Base-by-base conservation (phyloP, 2,888 invertebrate genomes). In the Pyrrhosoma nymphula region DNA sequence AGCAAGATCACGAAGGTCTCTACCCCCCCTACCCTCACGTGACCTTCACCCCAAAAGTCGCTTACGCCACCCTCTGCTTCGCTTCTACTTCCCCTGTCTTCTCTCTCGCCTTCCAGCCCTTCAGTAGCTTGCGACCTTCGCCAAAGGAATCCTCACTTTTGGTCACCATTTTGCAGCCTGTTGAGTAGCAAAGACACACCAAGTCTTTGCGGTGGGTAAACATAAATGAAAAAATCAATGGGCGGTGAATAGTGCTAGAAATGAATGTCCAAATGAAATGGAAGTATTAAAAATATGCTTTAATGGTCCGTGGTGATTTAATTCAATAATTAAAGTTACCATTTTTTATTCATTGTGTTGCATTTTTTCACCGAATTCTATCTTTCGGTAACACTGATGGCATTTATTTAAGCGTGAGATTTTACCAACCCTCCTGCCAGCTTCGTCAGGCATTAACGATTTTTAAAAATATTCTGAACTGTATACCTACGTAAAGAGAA, bases 21-120 rank as follows among this genome's bases (percentile, higher is more conserved):
- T 20, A 6, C 91, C 69, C 69, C 69, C 88, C 47, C 4, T 47
- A 18, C 35, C 35, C 39, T 30, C 91, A 63, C 91, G 56, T 91
- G 91, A 91, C 91, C 91, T 91, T 91, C 91, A 91, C 91, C 91
- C 60, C 26, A 91, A 91, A 91, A 91, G 63, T 35, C 60, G 39
- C 35, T 35, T 35, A 10, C 88, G 8, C 26, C 4, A 0, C n/a
- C 26, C 69, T 26, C 23, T 26, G 26, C 69, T 8, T 69, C 10
- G 8, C 10, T n/a, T 69, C 10, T n/a, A 8, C 26, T 69, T 69
- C 26, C n/a, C n/a, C 69, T n/a, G 4, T n/a, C 8, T 0, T 26
- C 23, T 26, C 69, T 26, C 23, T 26, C 69, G 0, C 10, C 26
- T 26, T 26, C 23, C 60, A 23, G 14, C 35, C 39, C 39, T 47